phyloP scores from a whole-genome alignment of 2,888 invertebrate species.

The Hirtodrosophila trivittata region DNA sequence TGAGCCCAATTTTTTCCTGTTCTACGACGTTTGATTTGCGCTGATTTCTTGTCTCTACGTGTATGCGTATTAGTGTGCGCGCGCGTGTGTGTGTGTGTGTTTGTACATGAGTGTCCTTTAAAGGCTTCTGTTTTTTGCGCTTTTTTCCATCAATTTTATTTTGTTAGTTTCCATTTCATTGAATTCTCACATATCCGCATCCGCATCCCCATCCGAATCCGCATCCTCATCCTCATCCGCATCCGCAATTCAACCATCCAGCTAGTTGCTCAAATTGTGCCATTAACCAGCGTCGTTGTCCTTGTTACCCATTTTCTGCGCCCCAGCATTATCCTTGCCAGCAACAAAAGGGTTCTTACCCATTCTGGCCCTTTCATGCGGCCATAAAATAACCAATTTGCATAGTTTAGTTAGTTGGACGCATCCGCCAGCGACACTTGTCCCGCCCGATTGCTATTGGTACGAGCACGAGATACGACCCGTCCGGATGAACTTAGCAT shows the following conservation, averaged over 20 bases:
- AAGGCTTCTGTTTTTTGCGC: slow-evolving; percentile 47
- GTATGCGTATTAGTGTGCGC: slow-evolving; percentile 22
- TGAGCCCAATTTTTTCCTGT: slow-evolving; percentile 68
- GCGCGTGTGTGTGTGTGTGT: slow-evolving; percentile 14
- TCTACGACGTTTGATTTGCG: slow-evolving; percentile 72
- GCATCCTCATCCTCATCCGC: slow-evolving; percentile 26
- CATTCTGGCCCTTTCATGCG: slow-evolving; percentile 30
- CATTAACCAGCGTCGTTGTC: slow-evolving; percentile 68
- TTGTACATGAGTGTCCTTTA: slow-evolving; percentile 55
- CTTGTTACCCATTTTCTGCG: slow-evolving; percentile 53
- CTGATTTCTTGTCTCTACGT: slow-evolving; percentile 62
- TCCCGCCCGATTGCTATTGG: slow-evolving; percentile 29
- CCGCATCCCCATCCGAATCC: slow-evolving; percentile 38
- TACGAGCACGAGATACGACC: slow-evolving; percentile 18
- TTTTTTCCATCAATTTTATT: slow-evolving; percentile 68
- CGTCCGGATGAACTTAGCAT: slow-evolving; percentile 9
- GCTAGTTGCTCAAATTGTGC: slow-evolving; percentile 75
- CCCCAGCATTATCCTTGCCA: slow-evolving; percentile 42
- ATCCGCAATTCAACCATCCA: slow-evolving; percentile 34
- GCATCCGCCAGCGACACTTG: slow-evolving; percentile 77
- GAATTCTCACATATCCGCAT: slow-evolving; percentile 76
- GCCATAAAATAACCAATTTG: slow-evolving; percentile 82
- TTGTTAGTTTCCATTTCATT: slow-evolving; percentile 80
- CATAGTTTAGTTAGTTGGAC: slow-evolving; percentile 82
- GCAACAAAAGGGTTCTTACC: slow-evolving; percentile 47